These are phyloP conservation scores for Squalus acanthias DNA, from an alignment of 2,797 vertebrate genomes.

Conservation along the genomic window DNA sequence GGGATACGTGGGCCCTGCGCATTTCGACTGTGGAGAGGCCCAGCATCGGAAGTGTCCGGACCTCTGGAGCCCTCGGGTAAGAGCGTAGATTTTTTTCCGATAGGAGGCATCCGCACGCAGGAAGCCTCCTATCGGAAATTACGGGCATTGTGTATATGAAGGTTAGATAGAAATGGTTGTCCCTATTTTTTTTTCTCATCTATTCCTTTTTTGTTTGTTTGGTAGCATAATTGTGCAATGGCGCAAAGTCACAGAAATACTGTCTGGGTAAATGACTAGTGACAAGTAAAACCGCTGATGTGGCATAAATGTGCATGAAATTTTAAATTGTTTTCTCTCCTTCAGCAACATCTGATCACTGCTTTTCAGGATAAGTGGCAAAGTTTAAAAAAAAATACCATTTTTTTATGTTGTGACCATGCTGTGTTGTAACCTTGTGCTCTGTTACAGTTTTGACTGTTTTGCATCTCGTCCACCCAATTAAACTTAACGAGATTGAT, in stretches of 20 bases:
- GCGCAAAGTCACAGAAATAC: not conserved
- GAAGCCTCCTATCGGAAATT: no score
- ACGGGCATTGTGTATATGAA: not conserved
- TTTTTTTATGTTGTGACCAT: not conserved
- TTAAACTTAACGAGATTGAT: not conserved
- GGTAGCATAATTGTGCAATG: not conserved
- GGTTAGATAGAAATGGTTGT: not conserved
- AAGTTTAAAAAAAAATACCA: not conserved
- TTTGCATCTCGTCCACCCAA: not conserved
- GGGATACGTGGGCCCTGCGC: no score
- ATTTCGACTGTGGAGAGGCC: no score
- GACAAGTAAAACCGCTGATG: not conserved
- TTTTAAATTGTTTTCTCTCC: conserved; percentile 2
- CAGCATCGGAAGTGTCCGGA: no score
- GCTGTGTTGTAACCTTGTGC: not conserved
- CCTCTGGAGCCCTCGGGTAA: no score
- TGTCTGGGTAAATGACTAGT: conserved; percentile 3
- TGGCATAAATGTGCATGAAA: conserved; percentile 1
- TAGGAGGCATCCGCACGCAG: no score
- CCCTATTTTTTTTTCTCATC: not conserved
- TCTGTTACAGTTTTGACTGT: not conserved
- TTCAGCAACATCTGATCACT: not conserved
- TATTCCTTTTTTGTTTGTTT: not conserved
- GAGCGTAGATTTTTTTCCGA: no score
- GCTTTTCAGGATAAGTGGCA: not conserved